Percentiles rank a stretch among this genome's conserved stretches.
These are phyloP conservation scores for Bradypodion ventrale DNA, from an alignment of 2,797 vertebrate genomes.

Conservation along the genomic window DNA sequence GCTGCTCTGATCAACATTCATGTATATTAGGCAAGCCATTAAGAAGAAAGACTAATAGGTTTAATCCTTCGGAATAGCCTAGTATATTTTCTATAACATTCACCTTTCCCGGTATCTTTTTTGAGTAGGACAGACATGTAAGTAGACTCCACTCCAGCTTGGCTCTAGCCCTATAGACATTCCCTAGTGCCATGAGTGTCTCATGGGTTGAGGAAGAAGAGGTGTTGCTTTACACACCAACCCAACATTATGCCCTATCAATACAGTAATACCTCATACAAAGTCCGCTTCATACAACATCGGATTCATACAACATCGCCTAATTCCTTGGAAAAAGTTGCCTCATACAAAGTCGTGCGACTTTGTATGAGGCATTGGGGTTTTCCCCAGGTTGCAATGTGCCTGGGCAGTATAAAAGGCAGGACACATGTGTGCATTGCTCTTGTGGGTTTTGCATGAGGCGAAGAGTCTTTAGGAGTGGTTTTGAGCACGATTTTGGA, in stretches of 20 bases:
- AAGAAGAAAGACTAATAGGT: neutral
- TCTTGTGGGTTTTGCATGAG: too few relatives aligned
- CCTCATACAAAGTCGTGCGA: too few relatives aligned
- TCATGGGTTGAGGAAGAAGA: neutral
- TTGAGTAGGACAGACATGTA: neutral
- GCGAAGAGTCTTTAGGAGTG: too few relatives aligned
- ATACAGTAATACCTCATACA: too few relatives aligned
- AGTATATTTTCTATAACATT: neutral
- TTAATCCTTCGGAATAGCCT: neutral
- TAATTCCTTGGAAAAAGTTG: too few relatives aligned
- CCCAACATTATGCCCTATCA: neutral
- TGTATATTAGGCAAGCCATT: neutral
- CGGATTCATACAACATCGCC: too few relatives aligned
- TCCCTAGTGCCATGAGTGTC: neutral
- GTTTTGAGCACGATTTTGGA: too few relatives aligned
- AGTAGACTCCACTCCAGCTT: neutral
- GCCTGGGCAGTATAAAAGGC: too few relatives aligned
- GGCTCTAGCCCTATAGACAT: neutral
- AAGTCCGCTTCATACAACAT: too few relatives aligned
- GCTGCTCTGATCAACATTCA: neutral
- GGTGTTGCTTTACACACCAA: neutral
- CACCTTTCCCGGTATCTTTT: neutral
- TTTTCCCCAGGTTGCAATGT: too few relatives aligned
- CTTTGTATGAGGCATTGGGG: too few relatives aligned
- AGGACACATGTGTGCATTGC: too few relatives aligned